Evolutionary conservation across 1,140 invertebrate genomes (phyloP).

Genomic region (Sminthurides bifidus): DNA sequence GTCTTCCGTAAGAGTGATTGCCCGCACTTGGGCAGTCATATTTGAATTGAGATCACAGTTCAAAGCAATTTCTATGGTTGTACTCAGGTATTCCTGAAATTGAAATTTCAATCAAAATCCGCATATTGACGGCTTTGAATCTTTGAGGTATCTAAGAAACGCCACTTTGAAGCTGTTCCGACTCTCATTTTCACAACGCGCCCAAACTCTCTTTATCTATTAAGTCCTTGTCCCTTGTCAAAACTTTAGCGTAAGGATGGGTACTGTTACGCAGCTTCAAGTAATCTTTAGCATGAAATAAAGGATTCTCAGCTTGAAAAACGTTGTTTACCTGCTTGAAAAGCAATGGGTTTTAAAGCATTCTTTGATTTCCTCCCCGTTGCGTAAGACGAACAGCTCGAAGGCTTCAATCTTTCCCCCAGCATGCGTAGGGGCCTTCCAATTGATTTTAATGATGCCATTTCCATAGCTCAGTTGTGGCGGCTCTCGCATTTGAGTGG

Average conservation of each 20-base stretch:
- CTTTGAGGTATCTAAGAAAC: constrained; percentile 1
- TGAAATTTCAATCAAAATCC: too few relatives aligned
- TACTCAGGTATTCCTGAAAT: constrained; percentile 2
- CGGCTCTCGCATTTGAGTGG: constrained; percentile 8
- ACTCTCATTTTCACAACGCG: not conserved
- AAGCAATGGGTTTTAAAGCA: not conserved
- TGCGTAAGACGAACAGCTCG: constrained; percentile 12
- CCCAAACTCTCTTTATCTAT: too few relatives aligned
- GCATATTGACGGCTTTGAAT: too few relatives aligned
- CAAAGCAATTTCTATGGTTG: constrained; percentile 5
- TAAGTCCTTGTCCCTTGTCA: too few relatives aligned
- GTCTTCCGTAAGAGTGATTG: constrained; percentile 9
- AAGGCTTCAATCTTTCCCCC: constrained; percentile 19
- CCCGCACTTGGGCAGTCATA: constrained; percentile 25
- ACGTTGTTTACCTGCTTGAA: not conserved
- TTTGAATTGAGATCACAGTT: constrained; percentile 22
- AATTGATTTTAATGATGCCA: constrained; percentile 11
- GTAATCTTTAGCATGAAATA: not conserved
- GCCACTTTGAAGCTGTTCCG: not conserved
- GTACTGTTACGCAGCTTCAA: too few relatives aligned
- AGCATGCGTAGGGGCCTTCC: constrained; percentile 9
- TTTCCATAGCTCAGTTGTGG: constrained; percentile 7
- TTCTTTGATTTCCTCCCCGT: constrained; percentile 10
- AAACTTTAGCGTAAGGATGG: too few relatives aligned
- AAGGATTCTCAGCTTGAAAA: not conserved